A percentile compares a stretch with the other conserved stretches of the same genome.
Conservation (phyloP, 1,140 invertebrate genomes). For the Trichonephila clavipes region DNA sequence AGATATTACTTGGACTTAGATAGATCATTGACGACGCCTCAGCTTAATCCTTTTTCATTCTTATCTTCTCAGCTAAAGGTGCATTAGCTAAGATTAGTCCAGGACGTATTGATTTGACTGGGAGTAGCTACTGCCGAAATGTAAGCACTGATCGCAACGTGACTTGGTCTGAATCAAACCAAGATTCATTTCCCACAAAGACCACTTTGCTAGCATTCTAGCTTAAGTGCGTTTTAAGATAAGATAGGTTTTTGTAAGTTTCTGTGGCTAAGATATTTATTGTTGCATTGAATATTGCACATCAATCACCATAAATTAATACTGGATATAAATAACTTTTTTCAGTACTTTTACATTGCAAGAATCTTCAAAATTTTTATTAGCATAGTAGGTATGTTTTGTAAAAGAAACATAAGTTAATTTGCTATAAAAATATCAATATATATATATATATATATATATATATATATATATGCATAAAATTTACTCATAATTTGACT, state of each 20-base stretch:
- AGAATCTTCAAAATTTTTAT: too few species aligned
- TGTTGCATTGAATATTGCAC: neutral
- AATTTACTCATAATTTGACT: too few species aligned
- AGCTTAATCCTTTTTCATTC: slow-evolving; percentile 47
- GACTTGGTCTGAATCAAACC: neutral
- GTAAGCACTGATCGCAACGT: neutral
- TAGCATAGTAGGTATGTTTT: too few species aligned
- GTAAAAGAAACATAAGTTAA: too few species aligned
- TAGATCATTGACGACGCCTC: slow-evolving; percentile 37
- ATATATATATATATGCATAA: too few species aligned
- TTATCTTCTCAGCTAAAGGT: slow-evolving; percentile 33
- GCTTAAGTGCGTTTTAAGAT: neutral
- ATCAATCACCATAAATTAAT: too few species aligned
- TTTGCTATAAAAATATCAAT: too few species aligned
- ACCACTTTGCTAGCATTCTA: neutral
- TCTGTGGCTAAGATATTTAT: neutral
- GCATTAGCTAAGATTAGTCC: slow-evolving; percentile 42
- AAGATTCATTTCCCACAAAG: neutral
- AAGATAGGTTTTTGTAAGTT: neutral
- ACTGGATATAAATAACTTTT: too few species aligned
- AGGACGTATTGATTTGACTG: slow-evolving; percentile 29
- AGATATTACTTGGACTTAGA: slow-evolving; percentile 46
- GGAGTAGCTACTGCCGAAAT: slow-evolving; percentile 2
- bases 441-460: too few species aligned
- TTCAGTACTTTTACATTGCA: too few species aligned